Base-by-base conservation (phyloP, 2,888 invertebrate species). In the Athalia circularis region DNA sequence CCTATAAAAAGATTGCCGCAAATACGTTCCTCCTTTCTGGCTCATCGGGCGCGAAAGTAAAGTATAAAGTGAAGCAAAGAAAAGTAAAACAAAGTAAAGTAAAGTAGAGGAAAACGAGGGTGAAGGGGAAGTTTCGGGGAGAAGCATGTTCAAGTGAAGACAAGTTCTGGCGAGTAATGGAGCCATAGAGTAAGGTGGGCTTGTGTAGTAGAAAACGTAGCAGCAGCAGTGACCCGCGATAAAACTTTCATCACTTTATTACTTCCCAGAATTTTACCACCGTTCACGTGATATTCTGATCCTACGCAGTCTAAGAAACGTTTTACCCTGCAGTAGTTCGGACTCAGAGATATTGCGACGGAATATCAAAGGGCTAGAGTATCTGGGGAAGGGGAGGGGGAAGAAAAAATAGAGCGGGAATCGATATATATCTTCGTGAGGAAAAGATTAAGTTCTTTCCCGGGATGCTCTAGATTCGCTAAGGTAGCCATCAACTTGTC, bases 11-110 rank as follows among this genome's bases (percentile, higher is more conserved):
- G 81, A 83, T 79, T 79, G 79, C 70, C 72, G 77, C 70, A 81
- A 82, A 77, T 80, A 81, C 80, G 82, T 80, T 62, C 82, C 82
- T 77, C 80, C 80, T 86, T 84, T 84, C 83, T 81, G 85, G 81
- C 79, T 78, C 80, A 80, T 84, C 83, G 83, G 81, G 83, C 81
- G 83, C 81, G 83, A 83, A 84, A 85, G 83, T 83, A 81, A 85
- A 76, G 82, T 81, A 80, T 81, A 80, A 62, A 62, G 62, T 13
- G 62, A 15, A 15, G 13, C 3, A n/a, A 62, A 62, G n/a, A 8
- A 15, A 65, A 15, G 65, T 9, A 43, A 5, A 8, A 29, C 29
- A 29, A 29, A 43, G 45, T 7, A 65, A 47, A 13, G 48, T 8
- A 62, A 62, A 61, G 50, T 62, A 15, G 8, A 62, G 50, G n/a